Percentiles rank a stretch among this genome's conserved stretches.
phyloP scores from a whole-genome alignment of 2,888 invertebrate species.

The Herminia tarsipennalis region DNA sequence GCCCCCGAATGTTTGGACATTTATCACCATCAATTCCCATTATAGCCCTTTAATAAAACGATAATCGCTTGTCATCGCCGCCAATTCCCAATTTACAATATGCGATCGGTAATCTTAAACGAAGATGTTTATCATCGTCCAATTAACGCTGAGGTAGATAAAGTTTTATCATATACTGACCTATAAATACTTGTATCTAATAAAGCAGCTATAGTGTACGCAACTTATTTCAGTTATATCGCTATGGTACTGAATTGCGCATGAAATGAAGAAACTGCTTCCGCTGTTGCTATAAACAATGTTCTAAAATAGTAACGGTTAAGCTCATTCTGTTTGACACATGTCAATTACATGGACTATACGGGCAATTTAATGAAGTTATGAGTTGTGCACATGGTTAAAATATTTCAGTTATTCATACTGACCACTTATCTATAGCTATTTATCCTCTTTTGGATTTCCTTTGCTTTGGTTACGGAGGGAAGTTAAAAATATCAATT shows the following conservation, averaged over 20 bases:
- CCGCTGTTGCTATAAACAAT: slow-evolving; percentile 78
- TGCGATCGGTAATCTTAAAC: slow-evolving; percentile 6
- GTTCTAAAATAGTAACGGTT: slow-evolving; percentile 69
- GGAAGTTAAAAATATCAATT: too few relatives aligned
- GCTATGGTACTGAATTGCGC: slow-evolving; percentile 30
- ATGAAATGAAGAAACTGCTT: slow-evolving; percentile 62
- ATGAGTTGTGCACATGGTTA: too few relatives aligned
- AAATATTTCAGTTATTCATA: too few relatives aligned
- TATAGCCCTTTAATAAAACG: slow-evolving; percentile 42
- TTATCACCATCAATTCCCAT: slow-evolving; percentile 52
- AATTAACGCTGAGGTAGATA: slow-evolving; percentile 18
- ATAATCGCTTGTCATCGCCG: slow-evolving; percentile 18
- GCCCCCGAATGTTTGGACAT: slow-evolving; percentile 53
- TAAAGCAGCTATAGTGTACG: slow-evolving; percentile 12
- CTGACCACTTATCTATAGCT: too few relatives aligned
- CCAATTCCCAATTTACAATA: slow-evolving; percentile 8
- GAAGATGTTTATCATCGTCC: slow-evolving; percentile 8
- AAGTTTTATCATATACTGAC: slow-evolving; percentile 28
- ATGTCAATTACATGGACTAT: slow-evolving; percentile 62
- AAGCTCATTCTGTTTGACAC: slow-evolving; percentile 69
- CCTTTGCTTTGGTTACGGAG: too few relatives aligned
- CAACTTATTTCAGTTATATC: slow-evolving; percentile 26
- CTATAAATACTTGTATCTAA: slow-evolving; percentile 21
- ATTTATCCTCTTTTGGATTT: too few relatives aligned
- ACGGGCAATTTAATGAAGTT: too few relatives aligned